These are phyloP conservation scores for Phallusia fumigata DNA, from an alignment of 23 tunicate genomes.

Conservation along the genomic window DNA sequence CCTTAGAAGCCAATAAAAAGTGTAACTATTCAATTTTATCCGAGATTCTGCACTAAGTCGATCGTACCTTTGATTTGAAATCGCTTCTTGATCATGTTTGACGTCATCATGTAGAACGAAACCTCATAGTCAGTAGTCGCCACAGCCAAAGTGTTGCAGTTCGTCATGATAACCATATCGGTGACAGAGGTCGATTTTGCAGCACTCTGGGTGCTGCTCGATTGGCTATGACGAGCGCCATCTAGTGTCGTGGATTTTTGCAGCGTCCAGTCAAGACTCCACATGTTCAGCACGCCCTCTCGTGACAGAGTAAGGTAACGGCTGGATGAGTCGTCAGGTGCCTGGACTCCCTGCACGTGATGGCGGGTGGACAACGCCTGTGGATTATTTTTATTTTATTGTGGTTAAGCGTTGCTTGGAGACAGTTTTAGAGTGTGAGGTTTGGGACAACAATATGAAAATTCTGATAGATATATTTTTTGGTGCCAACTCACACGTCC, in stretches of 20 bases:
- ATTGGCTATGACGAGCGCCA: conserved; percentile 8
- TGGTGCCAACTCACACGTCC: too few relatives aligned
- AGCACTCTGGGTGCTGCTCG: background rate
- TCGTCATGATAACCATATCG: conserved; percentile 78
- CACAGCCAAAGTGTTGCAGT: conserved; percentile 77
- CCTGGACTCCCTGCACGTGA: conserved; percentile 13
- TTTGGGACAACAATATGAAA: too few relatives aligned
- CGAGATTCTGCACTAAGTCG: too few relatives aligned
- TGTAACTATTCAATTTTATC: too few relatives aligned
- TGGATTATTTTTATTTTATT: background rate
- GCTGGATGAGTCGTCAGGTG: conserved; percentile 67
- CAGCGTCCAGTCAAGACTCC: conserved; percentile 65
- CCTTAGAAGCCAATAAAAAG: too few relatives aligned
- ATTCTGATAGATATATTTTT: too few relatives aligned
- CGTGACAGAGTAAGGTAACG: conserved; percentile 68
- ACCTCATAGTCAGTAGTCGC: conserved; percentile 74
- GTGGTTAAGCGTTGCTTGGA: too few relatives aligned
- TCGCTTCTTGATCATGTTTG: conserved; percentile 51
- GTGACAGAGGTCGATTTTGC: conserved; percentile 43
- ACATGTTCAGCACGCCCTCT: conserved; percentile 65
- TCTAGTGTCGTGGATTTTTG: conserved; percentile 43
- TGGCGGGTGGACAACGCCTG: conserved; percentile 33
- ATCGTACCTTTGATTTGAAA: conserved; percentile 83
- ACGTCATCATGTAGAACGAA: conserved; percentile 60
- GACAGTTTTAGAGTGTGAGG: too few relatives aligned